Evolutionary conservation across 2,888 invertebrate genomes (phyloP).

Genomic region (Acleris sparsana): DNA sequence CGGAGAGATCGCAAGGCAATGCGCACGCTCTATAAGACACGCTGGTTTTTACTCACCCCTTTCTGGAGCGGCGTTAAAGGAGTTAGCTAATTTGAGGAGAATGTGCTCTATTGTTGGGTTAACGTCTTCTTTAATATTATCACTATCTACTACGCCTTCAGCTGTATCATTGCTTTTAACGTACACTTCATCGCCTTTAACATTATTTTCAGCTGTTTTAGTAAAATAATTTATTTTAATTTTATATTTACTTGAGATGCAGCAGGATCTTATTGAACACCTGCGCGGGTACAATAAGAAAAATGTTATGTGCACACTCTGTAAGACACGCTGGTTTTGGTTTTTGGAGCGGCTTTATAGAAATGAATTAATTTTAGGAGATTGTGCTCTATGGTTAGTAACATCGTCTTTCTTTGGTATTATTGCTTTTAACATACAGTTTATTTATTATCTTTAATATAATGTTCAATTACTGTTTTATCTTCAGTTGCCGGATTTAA

Average conservation of each 20-base stretch:
- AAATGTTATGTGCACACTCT: constrained; percentile 12
- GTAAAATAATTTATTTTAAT: too few species aligned
- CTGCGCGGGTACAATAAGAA: constrained; percentile 31
- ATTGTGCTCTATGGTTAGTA: too few species aligned
- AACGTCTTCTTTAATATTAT: too few species aligned
- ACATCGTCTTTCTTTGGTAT: too few species aligned
- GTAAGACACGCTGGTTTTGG: background rate
- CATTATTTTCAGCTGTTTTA: too few species aligned
- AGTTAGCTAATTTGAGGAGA: constrained; percentile 6
- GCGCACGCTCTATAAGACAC: constrained; percentile 11
- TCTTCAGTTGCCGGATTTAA: too few species aligned
- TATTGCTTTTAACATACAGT: too few species aligned
- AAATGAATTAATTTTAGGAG: background rate
- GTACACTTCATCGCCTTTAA: too few species aligned
- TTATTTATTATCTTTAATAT: too few species aligned
- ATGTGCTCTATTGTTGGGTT: background rate
- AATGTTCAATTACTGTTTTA: too few species aligned
- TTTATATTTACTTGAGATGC: constrained; percentile 23
- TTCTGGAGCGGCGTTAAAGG: background rate
- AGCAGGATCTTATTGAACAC: constrained; percentile 32
- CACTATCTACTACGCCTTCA: too few species aligned
- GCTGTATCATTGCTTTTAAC: too few species aligned
- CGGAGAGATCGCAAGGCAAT: constrained; percentile 27
- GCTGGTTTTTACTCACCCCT: background rate
- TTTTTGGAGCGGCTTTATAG: background rate